Conservation (phyloP, 2,888 invertebrate species). For the Heliconius ethilla region DNA sequence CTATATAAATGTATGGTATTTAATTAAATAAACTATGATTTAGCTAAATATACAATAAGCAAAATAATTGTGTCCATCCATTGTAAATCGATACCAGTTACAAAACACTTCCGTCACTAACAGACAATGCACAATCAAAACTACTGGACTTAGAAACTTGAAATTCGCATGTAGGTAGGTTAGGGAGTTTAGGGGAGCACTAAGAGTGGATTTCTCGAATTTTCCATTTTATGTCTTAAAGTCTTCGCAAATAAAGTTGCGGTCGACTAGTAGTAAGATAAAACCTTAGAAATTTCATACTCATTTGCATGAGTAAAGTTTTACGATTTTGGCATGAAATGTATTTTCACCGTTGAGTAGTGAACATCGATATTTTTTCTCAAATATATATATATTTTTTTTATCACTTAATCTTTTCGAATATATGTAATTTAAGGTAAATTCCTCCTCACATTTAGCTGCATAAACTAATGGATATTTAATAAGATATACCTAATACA, state of each 20-base stretch:
- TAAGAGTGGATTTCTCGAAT: not conserved
- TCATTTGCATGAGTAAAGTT: slow-evolving; percentile 19
- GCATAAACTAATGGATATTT: no score
- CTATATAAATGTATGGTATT: no score
- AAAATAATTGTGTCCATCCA: not conserved
- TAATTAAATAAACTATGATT: not conserved
- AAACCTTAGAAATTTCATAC: slow-evolving; percentile 15
- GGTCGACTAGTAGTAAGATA: slow-evolving; percentile 2
- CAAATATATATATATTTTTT: not conserved
- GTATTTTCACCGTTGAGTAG: not conserved
- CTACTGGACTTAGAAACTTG: not conserved
- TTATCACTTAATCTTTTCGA: not conserved
- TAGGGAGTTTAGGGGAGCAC: not conserved
- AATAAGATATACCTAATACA: not conserved
- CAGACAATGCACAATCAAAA: not conserved
- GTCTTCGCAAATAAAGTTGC: not conserved
- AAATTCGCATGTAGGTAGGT: not conserved
- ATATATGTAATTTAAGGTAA: not conserved
- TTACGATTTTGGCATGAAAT: slow-evolving; percentile 15
- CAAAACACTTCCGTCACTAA: not conserved
- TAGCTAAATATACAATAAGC: not conserved
- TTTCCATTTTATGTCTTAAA: not conserved
- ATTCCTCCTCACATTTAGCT: not conserved
- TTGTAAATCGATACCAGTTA: not conserved
- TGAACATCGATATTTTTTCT: not conserved